These are phyloP conservation scores for Orchesella cincta DNA, from an alignment of 1,140 invertebrate species.

Conservation along the genomic window DNA sequence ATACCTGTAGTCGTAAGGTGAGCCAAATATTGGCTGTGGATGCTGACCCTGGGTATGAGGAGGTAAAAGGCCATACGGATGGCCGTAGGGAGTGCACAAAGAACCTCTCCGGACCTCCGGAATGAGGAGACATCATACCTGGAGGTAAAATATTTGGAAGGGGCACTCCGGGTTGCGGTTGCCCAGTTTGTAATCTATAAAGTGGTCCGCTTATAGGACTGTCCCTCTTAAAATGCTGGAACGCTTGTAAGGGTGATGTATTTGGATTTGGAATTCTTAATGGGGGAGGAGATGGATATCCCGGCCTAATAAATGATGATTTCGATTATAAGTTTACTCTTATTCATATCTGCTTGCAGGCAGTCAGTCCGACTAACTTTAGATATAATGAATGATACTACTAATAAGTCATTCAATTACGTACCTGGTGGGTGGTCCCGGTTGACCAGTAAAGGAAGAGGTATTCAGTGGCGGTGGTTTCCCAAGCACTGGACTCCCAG, in stretches of 20 bases:
- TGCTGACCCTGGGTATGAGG: conserved; percentile 3
- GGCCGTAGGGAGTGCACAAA: conserved; percentile 29
- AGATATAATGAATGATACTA: not conserved
- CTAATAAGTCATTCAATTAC: not conserved
- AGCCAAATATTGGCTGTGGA: conserved; percentile 8
- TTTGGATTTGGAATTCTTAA: conserved; percentile 47
- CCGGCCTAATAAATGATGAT: conserved; percentile 23
- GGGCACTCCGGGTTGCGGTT: not conserved
- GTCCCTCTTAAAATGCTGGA: conserved; percentile 48
- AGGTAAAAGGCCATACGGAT: conserved; percentile 25
- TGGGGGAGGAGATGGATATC: conserved; percentile 40
- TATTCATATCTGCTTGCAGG: not conserved
- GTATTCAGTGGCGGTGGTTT: conserved; percentile 47
- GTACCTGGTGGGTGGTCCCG: conserved; percentile 37
- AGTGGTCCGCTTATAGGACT: not conserved
- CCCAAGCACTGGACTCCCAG: conserved; percentile 16
- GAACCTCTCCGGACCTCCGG: conserved; percentile 35
- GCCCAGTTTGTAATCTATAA: not conserved
- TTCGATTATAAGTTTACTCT: not conserved
- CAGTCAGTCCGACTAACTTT: not conserved
- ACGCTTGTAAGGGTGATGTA: conserved; percentile 42
- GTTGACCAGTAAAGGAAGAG: conserved; percentile 37
- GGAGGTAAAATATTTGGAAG: conserved; percentile 28
- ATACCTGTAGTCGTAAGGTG: conserved; percentile 23
- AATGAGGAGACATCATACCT: conserved; percentile 24